Evolutionary conservation across 35 echinoderm and acorn worm species (phyloP).

Genomic region (Anneissia japonica): DNA sequence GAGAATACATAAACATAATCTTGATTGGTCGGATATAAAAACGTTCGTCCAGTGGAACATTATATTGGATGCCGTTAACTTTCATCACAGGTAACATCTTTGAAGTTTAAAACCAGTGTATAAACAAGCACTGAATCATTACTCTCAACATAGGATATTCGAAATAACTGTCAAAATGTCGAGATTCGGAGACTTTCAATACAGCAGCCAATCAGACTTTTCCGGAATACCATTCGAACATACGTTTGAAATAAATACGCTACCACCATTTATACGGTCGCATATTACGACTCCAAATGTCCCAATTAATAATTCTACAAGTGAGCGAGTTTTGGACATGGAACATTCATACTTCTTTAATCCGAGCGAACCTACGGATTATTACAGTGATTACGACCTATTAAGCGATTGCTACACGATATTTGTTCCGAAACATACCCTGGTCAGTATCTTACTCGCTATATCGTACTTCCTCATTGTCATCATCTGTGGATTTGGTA

Average conservation of each 20-base stretch:
- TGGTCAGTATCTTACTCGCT: conserved; percentile 31
- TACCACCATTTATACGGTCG: neutral
- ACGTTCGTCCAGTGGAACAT: neutral
- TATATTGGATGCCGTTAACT: neutral
- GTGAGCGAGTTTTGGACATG: neutral
- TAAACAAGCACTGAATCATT: neutral
- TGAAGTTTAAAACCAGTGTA: neutral
- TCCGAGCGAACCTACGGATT: neutral
- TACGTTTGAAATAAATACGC: neutral
- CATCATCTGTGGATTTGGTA: conserved; percentile 68
- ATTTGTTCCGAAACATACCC: neutral
- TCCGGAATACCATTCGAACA: neutral
- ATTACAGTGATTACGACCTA: neutral
- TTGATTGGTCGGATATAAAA: neutral
- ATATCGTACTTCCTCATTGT: conserved; percentile 65
- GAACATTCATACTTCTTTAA: neutral
- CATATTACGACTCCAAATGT: neutral
- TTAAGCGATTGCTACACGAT: neutral
- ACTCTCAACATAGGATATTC: neutral
- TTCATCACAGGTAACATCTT: neutral
- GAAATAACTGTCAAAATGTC: too few species aligned
- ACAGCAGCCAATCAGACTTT: neutral
- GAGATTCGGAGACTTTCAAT: too few species aligned
- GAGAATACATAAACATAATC: too few species aligned
- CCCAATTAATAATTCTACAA: neutral